These are phyloP conservation scores for Acrocyrtus sp. DNA, from an alignment of 2,888 invertebrate species.

Conservation along the genomic window DNA sequence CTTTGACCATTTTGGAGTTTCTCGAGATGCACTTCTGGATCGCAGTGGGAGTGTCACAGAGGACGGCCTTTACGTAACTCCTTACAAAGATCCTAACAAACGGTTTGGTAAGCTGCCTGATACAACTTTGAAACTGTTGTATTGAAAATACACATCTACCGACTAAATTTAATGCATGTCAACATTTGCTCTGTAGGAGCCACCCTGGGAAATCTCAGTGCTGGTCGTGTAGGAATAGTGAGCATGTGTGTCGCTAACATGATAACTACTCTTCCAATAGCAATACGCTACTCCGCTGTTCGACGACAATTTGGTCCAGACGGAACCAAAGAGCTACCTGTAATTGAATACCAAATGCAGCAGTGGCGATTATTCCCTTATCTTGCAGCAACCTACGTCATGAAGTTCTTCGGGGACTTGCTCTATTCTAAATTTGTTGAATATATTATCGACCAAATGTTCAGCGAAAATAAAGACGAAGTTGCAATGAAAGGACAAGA, in stretches of 20 bases:
- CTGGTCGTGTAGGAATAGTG: conserved; percentile 53
- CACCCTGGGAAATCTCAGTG: conserved; percentile 57
- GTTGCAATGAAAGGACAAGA: conserved; percentile 67
- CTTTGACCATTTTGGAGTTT: conserved; percentile 88
- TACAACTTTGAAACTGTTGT: neutral
- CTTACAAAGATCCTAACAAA: conserved; percentile 88
- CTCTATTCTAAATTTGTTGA: conserved; percentile 55
- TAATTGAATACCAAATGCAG: conserved; percentile 64
- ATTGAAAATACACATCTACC: too few species aligned
- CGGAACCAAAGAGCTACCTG: conserved; percentile 41
- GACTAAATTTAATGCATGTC: too few species aligned
- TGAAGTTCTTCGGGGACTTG: conserved; percentile 66
- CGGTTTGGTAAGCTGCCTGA: conserved; percentile 73
- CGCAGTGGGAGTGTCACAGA: conserved; percentile 86
- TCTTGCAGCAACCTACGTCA: conserved; percentile 67
- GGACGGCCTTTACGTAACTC: conserved; percentile 87
- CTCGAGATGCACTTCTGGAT: conserved; percentile 85
- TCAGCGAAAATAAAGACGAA: conserved; percentile 28
- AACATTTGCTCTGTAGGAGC: too few species aligned
- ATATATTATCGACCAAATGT: conserved; percentile 37
- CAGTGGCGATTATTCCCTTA: conserved; percentile 69
- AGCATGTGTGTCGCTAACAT: conserved; percentile 56
- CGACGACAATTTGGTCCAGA: conserved; percentile 33
- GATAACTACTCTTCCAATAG: conserved; percentile 66
- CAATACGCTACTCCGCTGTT: conserved; percentile 68